Evolutionary conservation across 2,888 invertebrate genomes (phyloP).

Genomic region (Cerceris rybyensis): DNA sequence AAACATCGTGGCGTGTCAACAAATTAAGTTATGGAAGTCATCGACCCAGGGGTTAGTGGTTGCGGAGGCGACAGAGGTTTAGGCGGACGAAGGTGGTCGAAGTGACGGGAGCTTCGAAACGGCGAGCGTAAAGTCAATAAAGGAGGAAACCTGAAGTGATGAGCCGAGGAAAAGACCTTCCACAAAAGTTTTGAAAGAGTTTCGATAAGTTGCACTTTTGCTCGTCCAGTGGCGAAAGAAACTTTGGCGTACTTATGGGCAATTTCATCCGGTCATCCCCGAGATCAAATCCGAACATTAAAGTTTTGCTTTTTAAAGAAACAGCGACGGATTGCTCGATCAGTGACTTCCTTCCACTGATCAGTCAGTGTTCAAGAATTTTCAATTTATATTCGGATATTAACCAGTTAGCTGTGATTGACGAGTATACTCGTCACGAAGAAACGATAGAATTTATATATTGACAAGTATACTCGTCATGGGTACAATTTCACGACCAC

Average conservation of each 20-base stretch:
- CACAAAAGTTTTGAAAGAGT: slow-evolving; percentile 61
- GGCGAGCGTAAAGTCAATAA: slow-evolving; percentile 70
- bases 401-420: too few species aligned
- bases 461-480: too few species aligned
- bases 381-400: too few species aligned
- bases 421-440: too few species aligned
- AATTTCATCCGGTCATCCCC: slow-evolving; percentile 55
- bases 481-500: too few species aligned
- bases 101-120: slow-evolving; percentile 50
- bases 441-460: too few species aligned
- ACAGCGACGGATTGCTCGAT: slow-evolving; percentile 44
- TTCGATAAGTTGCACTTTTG: slow-evolving; percentile 64
- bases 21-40: slow-evolving; percentile 60
- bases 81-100: slow-evolving; percentile 36
- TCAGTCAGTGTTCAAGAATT: too few species aligned
- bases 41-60: slow-evolving; percentile 17
- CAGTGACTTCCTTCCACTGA: slow-evolving; percentile 16
- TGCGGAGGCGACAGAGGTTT: slow-evolving; percentile 34
- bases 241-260: slow-evolving; percentile 55
- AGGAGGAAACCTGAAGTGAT: slow-evolving; percentile 62
- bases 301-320: slow-evolving; percentile 45
- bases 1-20: slow-evolving; percentile 66
- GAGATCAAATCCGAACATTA: slow-evolving; percentile 54
- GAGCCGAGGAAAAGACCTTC: slow-evolving; percentile 60
- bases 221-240: slow-evolving; percentile 48